A percentile compares a stretch with the other conserved stretches of the same genome.
phyloP scores from a whole-genome alignment of 2,888 invertebrate species.

The Ceratothoa steindachneri region DNA sequence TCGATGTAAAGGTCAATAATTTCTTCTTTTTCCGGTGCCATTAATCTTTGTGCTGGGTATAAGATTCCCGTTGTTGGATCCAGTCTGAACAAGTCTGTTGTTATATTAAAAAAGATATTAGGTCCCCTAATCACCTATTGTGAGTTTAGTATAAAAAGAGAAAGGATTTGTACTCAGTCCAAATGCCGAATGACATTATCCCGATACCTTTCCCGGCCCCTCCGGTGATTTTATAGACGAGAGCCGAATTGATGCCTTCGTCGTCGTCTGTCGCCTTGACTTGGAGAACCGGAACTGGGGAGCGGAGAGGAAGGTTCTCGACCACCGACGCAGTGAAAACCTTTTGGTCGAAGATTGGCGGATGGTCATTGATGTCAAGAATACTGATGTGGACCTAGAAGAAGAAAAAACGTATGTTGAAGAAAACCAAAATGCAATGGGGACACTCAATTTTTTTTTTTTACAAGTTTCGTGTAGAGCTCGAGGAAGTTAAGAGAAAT shows the following conservation, averaged over 20 bases:
- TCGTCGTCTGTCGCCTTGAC: constrained; percentile 76
- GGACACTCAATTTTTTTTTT: not conserved
- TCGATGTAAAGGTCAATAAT: constrained; percentile 64
- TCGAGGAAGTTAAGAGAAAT: no score
- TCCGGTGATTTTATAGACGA: constrained; percentile 68
- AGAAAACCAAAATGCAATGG: not conserved
- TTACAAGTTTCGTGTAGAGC: not conserved
- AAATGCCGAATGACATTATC: not conserved
- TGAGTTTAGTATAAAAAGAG: not conserved
- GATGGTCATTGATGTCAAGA: constrained; percentile 81
- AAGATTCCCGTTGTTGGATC: constrained; percentile 74
- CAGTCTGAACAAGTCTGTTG: constrained; percentile 71
- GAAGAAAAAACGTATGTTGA: no score
- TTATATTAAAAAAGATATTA: constrained; percentile 22
- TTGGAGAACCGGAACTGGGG: constrained; percentile 70
- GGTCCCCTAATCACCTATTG: not conserved
- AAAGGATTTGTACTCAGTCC: not conserved
- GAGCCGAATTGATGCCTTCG: constrained; percentile 69
- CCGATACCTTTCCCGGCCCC: constrained; percentile 62
- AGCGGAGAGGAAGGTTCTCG: constrained; percentile 71
- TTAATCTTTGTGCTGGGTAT: constrained; percentile 69
- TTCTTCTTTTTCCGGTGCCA: constrained; percentile 59
- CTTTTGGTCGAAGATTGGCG: constrained; percentile 72
- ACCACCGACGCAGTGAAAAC: constrained; percentile 75
- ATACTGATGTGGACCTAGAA: constrained; percentile 62